Conservation (phyloP, 2,888 invertebrate species). For the Hyalella azteca region DNA sequence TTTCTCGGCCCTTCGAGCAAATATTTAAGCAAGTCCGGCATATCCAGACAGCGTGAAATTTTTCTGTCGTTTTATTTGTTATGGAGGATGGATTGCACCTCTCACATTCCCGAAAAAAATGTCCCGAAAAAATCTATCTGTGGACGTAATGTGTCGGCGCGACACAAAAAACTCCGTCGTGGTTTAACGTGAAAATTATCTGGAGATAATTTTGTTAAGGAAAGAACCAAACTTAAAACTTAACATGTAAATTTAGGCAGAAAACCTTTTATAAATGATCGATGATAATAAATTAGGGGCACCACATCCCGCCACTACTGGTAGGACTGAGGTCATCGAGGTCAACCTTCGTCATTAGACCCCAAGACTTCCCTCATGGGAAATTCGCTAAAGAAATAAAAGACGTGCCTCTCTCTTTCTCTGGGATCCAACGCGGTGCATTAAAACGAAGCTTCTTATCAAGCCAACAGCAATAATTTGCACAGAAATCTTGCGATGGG, state of each 20-base stretch:
- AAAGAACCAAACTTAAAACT: not conserved
- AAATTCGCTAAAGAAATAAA: no score
- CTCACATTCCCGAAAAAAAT: not conserved
- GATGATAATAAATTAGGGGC: not conserved
- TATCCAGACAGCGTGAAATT: slow-evolving; percentile 17
- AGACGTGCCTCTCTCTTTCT: no score
- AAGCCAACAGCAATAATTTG: no score
- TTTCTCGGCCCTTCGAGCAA: slow-evolving; percentile 14
- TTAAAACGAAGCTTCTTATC: no score
- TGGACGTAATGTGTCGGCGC: no score
- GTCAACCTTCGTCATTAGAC: not conserved
- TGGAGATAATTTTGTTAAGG: no score
- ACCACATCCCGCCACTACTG: not conserved
- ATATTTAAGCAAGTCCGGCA: slow-evolving; percentile 4
- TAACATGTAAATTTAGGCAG: not conserved
- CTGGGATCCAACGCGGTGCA: no score
- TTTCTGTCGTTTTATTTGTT: slow-evolving; percentile 13
- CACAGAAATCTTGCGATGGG: no score
- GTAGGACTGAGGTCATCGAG: not conserved
- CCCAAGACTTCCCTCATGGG: no score
- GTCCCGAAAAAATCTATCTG: no score
- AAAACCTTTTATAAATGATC: not conserved
- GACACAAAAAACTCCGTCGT: not conserved
- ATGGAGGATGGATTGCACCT: slow-evolving; percentile 1
- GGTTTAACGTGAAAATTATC: not conserved